Base-by-base conservation (phyloP, 2,113 vertebrate species). In the Thalassoma bifasciatum region DNA sequence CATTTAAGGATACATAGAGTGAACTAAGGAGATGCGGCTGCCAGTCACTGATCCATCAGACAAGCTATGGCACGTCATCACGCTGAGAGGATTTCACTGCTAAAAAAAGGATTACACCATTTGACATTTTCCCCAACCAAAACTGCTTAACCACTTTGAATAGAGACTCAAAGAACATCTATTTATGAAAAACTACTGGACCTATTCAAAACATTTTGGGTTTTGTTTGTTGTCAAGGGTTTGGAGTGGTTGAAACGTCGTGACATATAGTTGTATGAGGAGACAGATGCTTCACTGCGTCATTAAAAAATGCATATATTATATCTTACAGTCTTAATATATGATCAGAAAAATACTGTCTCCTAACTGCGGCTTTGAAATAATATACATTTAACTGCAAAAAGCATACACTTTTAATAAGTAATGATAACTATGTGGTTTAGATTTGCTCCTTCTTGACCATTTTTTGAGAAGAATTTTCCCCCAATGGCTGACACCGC, bases 31-130 rank as follows among this genome's bases (percentile, higher is more conserved):
- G 68, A 72, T 38, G 66, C 37, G 13, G 54, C 79, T 14, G 37
- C 34, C 59, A 53, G 59, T 63, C 72, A 62, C 75, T 90, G 76
- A 88, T 87, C 86, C 82, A 83, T 84, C 76, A 71, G 53, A 69
- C 73, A 75, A 75, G 77, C 83, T 72, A 9, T 63, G 30, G 38
- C 17, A 88, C 65, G 69, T 82, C 85, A 86, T 82, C 79, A 77
- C 80, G 79, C 86, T 90, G 91, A 92, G 91, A 90, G 91, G 91
- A 92, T 93, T 92, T 80, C 61, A n/a, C 56, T 58, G 81, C 75
- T 82, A 37, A 83, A 87, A n/a, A 88, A 82, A 83, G 86, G 88
- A 92, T 92, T 92, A 91, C 81, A 90, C 77, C 47, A 62, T 81
- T 91, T 85, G 67, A 87, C 87, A 77, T 90, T 91, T 88, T 83